Base-by-base conservation (phyloP, 1,140 invertebrate species). In the Drosophila pallidifrons region DNA sequence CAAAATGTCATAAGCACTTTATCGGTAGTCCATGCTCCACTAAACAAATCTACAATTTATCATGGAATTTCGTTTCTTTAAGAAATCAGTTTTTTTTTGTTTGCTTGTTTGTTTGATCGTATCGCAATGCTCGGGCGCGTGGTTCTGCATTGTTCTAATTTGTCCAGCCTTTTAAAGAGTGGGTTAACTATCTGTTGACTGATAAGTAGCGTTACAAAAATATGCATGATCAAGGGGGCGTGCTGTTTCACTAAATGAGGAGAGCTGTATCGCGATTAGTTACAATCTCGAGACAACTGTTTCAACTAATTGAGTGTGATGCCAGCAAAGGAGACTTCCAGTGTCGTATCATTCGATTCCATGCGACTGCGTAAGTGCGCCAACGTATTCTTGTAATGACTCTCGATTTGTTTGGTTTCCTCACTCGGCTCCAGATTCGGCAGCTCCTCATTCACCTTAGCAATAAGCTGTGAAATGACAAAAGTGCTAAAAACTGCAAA, bases 391-490 rank as follows among this genome's bases (percentile, higher is more conserved):
- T 96, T 96, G 92, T 99, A 98, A 93, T 99, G 98, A 91, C 98
- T 98, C 60, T 97, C 97, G 72, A 99, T 98, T 93, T 99, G 98
- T 89, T 99, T 98, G 1, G 97, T 97, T 93, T 99, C 98, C 88
- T 99, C 98, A 63, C 96, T 98, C 7, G 96, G 95, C 91, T 99
- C 98, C 38, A 99, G 94, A 92, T 97, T 98, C 0, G 97, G 97
- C 16, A 99, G 93, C 89, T 99, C 97, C 82, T 99, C 97, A 74
- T 96, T 96, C 28, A 99, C 98, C 93, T 99, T 99, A 7, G 95
- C 95, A 52, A 99, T 97, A 10, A 99, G 94, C 94, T 99, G 95
- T 91, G 97, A 78, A 46, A 54, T 13, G 61, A 10, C 32, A 20
- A 15, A 20, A 1, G 35, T 46, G 0, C 58, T 13, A 43, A 49